Evolutionary conservation across 2,888 invertebrate species (phyloP).

Genomic region (Stratiomys singularior): DNA sequence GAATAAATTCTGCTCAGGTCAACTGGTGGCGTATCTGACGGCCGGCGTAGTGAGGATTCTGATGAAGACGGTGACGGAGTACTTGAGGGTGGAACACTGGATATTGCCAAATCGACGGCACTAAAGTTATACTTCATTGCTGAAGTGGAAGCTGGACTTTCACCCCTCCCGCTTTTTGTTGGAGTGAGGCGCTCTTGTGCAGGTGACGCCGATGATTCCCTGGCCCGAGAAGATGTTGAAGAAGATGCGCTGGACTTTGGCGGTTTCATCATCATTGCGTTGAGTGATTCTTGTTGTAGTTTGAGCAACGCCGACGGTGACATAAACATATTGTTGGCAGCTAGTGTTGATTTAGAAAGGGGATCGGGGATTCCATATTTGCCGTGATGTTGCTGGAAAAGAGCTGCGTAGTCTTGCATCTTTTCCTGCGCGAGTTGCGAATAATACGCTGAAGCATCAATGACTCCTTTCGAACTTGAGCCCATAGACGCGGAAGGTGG

Average conservation of each 20-base stretch:
- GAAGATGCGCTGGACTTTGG: conserved; percentile 61
- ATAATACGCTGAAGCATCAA: conserved; percentile 62
- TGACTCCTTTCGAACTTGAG: conserved; percentile 54
- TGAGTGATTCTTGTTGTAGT: conserved; percentile 70
- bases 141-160: conserved; percentile 49
- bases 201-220: conserved; percentile 63
- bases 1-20: conserved; percentile 63
- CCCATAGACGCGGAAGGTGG: conserved; percentile 58
- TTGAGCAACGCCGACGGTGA: conserved; percentile 76
- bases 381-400: conserved; percentile 66
- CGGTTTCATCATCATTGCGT: conserved; percentile 69
- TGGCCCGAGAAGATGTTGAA: conserved; percentile 58
- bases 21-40: conserved; percentile 62
- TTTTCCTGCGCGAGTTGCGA: conserved; percentile 65
- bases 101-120: conserved; percentile 65
- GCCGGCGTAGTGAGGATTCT: conserved; percentile 62
- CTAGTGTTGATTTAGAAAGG: conserved; percentile 78
- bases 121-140: conserved; percentile 64
- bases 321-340: conserved; percentile 82
- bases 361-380: conserved; percentile 75
- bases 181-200: conserved; percentile 61
- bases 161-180: conserved; percentile 57
- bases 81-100: conserved; percentile 59
- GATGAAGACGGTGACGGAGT: conserved; percentile 56
- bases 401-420: conserved; percentile 67